A percentile compares a stretch with the other conserved stretches of the same genome.
These are phyloP conservation scores for Mesorhabditis spiculigera DNA, from an alignment of 2,888 invertebrate species.

Conservation along the genomic window DNA sequence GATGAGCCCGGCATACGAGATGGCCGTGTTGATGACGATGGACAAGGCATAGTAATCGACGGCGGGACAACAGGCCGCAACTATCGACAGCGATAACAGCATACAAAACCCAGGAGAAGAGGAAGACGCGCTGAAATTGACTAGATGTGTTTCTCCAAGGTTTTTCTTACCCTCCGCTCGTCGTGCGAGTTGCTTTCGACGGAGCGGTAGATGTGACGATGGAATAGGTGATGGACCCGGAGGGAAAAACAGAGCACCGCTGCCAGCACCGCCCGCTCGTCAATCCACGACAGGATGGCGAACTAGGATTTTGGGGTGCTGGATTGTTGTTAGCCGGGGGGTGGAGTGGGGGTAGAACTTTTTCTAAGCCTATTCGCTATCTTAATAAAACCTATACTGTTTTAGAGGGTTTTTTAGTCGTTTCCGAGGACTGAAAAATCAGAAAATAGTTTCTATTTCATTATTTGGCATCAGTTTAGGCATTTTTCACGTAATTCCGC, in stretches of 20 bases:
- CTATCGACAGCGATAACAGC: not conserved
- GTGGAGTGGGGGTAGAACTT: too few relatives aligned
- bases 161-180: not conserved
- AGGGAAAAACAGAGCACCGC: not conserved
- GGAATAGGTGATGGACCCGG: not conserved
- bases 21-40: slow-evolving; percentile 3
- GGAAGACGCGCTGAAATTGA: not conserved
- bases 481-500: too few relatives aligned
- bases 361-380: not conserved
- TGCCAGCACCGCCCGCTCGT: not conserved
- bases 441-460: too few relatives aligned
- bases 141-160: not conserved
- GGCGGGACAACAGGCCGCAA: not conserved
- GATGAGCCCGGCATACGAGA: not conserved
- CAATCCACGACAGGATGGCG: not conserved
- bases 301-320: not conserved
- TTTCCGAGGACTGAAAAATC: not conserved
- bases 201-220: not conserved
- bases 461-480: too few relatives aligned
- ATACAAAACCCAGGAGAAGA: not conserved
- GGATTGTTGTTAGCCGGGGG: not conserved
- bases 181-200: slow-evolving; percentile 6
- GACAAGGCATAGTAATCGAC: not conserved
- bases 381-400: not conserved
- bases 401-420: not conserved